A percentile compares a stretch with the other conserved stretches of the same genome.
phyloP scores from a whole-genome alignment of 2,113 vertebrate species.

The Entelurus aequoreus region DNA sequence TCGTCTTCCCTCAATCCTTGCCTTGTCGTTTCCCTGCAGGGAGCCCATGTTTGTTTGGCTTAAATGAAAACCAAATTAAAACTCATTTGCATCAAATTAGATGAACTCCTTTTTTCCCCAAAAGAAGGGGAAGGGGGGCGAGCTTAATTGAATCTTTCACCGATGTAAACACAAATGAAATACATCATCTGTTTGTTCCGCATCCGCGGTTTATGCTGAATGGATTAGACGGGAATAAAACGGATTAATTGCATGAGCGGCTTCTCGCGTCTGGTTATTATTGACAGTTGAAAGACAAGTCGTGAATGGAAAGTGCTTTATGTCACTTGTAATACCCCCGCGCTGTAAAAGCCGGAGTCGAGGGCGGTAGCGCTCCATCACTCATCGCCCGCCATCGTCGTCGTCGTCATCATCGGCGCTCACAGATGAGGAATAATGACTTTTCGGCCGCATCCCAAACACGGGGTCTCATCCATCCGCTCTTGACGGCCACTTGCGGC shows the following conservation, averaged over 20 bases:
- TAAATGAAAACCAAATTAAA: conserved; percentile 63
- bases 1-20: too few relatives aligned
- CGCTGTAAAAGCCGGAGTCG: not conserved
- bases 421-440: conserved; percentile 63
- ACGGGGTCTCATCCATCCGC: conserved; percentile 61
- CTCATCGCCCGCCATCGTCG: conserved; percentile 57
- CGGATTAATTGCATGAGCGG: not conserved
- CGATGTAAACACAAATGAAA: conserved; percentile 57
- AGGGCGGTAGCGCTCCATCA: conserved; percentile 45
- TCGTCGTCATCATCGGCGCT: conserved; percentile 43
- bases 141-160: conserved; percentile 57
- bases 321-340: too few relatives aligned
- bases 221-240: conserved; percentile 13
- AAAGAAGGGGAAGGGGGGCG: too few relatives aligned
- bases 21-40: too few relatives aligned
- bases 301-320: too few relatives aligned
- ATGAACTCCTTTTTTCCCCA: conserved; percentile 50
- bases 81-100: conserved; percentile 60
- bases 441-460: conserved; percentile 60
- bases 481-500: conserved; percentile 57
- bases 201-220: conserved; percentile 40
- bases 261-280: too few relatives aligned
- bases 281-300: too few relatives aligned
- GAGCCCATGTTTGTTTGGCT: conserved; percentile 35
- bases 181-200: conserved; percentile 21